phyloP scores from a whole-genome alignment of 2,113 vertebrate genomes.

The Fulica atra region DNA sequence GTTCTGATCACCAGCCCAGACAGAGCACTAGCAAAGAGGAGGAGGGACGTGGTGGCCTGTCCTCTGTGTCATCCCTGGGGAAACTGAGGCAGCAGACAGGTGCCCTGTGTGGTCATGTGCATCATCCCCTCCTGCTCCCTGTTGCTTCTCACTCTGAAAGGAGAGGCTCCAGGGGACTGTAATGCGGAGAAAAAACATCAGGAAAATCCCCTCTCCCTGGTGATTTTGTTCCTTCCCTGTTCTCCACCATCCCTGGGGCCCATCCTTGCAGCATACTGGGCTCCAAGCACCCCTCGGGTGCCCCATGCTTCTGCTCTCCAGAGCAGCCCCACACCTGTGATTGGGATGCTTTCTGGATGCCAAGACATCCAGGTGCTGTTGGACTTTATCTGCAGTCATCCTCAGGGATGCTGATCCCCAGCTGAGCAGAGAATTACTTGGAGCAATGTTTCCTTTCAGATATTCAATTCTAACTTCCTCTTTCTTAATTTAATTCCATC shows the following conservation, averaged over 20 bases:
- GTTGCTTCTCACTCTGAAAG: not conserved
- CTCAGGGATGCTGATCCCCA: fast-evolving
- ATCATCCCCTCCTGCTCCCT: not conserved
- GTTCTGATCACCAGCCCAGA: not conserved
- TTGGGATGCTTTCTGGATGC: not conserved
- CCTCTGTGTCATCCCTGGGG: fast-evolving
- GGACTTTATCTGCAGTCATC: not conserved
- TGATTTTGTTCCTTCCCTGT: not conserved
- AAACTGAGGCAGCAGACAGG: not conserved
- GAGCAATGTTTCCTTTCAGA: not conserved
- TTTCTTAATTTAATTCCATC: not conserved
- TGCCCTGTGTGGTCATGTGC: not conserved
- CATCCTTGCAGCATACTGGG: fast-evolving
- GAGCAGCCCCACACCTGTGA: not conserved
- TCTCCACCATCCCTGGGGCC: not conserved
- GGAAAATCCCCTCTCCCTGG: not conserved
- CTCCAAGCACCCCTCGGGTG: fast-evolving
- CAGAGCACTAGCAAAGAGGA: not conserved
- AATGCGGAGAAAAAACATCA: not conserved
- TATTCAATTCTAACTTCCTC: not conserved
- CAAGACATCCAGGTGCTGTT: not conserved
- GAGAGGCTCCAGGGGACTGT: not conserved
- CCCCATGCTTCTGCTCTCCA: not conserved
- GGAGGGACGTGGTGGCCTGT: not conserved
- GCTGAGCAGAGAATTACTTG: not conserved